Conservation (phyloP, 2,113 vertebrate genomes). For the Diphyllodes magnificus region DNA sequence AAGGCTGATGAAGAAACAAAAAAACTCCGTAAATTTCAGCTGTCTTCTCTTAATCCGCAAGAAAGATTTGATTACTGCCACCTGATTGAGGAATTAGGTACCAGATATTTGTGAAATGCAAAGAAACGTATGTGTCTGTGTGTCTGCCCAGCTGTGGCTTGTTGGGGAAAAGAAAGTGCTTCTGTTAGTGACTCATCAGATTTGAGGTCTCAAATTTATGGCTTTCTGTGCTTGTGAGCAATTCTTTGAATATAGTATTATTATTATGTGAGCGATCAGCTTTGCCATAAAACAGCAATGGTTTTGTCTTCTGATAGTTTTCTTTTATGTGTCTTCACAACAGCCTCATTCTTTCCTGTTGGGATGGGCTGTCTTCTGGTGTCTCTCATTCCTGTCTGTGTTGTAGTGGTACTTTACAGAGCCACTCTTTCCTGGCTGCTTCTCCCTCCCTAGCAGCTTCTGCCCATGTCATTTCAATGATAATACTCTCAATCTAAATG, state of each 20-base stretch:
- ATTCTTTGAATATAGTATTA: not conserved
- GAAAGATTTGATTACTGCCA: conserved; percentile 95
- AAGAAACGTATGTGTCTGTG: not conserved
- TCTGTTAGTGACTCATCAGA: not conserved
- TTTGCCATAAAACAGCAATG: not conserved
- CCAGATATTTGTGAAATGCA: conserved; percentile 18
- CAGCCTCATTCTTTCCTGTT: not conserved
- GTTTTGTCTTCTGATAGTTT: not conserved
- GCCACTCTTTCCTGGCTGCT: not conserved
- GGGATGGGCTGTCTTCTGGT: not conserved
- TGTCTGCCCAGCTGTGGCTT: not conserved
- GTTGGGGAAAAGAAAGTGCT: not conserved
- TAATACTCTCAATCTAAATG: not conserved
- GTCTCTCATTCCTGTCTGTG: not conserved
- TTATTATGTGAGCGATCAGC: not conserved
- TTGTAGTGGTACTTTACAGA: not conserved
- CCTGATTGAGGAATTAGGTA: conserved; percentile 95
- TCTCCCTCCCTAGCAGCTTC: not conserved
- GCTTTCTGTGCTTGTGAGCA: not conserved
- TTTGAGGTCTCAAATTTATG: not conserved
- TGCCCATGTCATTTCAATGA: not conserved
- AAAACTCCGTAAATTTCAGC: conserved; percentile 83
- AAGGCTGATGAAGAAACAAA: conserved; percentile 50
- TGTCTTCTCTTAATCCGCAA: conserved; percentile 94
- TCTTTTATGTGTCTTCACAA: not conserved